Evolutionary conservation across 1,140 invertebrate genomes (phyloP).

Genomic region (Belonocnema kinseyi): DNA sequence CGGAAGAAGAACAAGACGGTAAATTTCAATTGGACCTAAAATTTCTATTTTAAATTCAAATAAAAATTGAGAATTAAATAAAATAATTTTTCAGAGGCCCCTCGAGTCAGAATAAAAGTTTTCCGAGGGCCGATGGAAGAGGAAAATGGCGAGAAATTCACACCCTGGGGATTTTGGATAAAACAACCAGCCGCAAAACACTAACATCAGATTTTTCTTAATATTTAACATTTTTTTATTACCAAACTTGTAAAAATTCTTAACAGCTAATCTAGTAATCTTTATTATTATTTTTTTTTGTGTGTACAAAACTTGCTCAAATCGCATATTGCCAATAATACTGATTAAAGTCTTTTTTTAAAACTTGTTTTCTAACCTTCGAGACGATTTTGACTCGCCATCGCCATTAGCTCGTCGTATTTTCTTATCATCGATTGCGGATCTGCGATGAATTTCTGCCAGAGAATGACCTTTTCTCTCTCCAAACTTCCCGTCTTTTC

Average conservation of each 20-base stretch:
- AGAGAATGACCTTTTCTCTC: conserved; percentile 61
- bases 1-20: conserved; percentile 18
- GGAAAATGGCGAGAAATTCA: conserved; percentile 77
- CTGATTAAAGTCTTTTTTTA: conserved; percentile 8
- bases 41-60: conserved; percentile 5
- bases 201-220: neutral
- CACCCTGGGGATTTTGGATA: conserved; percentile 84
- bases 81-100: conserved; percentile 60
- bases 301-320: too few species aligned
- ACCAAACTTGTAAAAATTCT: neutral
- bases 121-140: conserved; percentile 81
- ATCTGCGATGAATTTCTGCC: conserved; percentile 62
- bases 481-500: conserved; percentile 58
- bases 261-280: neutral
- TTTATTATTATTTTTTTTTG: too few species aligned
- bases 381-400: conserved; percentile 36
- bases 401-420: conserved; percentile 57
- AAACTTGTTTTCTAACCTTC: conserved; percentile 38
- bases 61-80: conserved; percentile 30
- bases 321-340: too few species aligned
- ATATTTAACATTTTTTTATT: neutral
- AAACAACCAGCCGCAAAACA: conserved; percentile 77
- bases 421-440: conserved; percentile 59
- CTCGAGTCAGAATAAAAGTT: conserved; percentile 84
- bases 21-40: neutral